Evolutionary conservation across 1,140 invertebrate genomes (phyloP).

Genomic region (Nephila pilipes): DNA sequence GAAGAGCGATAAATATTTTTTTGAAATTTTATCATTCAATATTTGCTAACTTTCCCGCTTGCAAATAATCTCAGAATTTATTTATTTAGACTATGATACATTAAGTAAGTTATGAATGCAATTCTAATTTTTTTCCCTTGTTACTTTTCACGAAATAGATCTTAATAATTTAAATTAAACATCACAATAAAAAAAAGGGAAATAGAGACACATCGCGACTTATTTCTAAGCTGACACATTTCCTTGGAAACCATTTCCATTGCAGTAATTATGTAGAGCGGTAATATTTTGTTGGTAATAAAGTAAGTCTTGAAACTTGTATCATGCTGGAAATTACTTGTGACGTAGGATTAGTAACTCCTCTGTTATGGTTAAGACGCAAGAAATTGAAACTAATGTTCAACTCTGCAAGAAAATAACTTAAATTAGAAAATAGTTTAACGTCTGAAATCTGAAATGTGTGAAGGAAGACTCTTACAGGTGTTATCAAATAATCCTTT

Average conservation of each 20-base stretch:
- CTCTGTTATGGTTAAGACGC: neutral
- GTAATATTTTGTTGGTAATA: constrained; percentile 14
- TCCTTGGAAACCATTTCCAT: constrained; percentile 1
- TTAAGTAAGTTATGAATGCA: neutral
- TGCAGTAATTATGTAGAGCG: neutral
- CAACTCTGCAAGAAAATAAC: constrained; percentile 6
- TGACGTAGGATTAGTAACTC: constrained; percentile 15
- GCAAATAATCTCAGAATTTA: neutral
- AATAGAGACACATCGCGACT: neutral
- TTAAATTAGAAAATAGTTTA: constrained; percentile 31
- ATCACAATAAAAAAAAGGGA: neutral
- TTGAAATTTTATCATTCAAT: no score
- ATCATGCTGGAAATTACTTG: constrained; percentile 9
- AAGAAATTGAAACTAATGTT: constrained; percentile 35
- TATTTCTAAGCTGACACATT: neutral
- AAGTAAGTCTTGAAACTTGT: neutral
- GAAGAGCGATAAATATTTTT: no score
- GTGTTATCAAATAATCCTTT: neutral
- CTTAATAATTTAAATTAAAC: constrained; percentile 26
- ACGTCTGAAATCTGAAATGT: neutral
- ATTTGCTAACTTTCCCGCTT: no score
- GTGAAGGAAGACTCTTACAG: neutral
- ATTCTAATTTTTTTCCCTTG: neutral
- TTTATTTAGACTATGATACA: neutral
- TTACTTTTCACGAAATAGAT: neutral